Evolutionary conservation across 2,113 vertebrate genomes (phyloP).

Genomic region (Cheirogaleus medius): DNA sequence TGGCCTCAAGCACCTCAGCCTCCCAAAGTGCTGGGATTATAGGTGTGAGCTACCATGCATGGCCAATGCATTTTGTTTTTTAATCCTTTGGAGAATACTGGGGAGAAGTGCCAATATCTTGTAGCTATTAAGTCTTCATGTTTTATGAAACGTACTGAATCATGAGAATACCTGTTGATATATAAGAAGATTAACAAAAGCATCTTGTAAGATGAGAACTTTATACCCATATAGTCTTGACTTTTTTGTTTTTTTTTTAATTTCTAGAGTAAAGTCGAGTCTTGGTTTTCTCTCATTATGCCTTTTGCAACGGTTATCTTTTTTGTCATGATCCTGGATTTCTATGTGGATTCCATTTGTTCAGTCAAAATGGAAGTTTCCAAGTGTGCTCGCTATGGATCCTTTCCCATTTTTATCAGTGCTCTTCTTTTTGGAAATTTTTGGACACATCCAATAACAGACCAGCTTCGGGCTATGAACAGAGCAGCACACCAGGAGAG

Average conservation of each 20-base stretch:
- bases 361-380: constrained; percentile 93
- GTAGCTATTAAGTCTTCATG: not conserved
- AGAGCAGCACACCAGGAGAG: constrained; percentile 87
- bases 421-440: constrained; percentile 95
- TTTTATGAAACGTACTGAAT: constrained; percentile 21
- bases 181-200: not conserved
- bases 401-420: constrained; percentile 89
- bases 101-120: not conserved
- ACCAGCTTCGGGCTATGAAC: constrained; percentile 93
- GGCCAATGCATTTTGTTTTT: not conserved
- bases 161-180: not conserved
- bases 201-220: not conserved
- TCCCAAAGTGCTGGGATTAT: too few species aligned
- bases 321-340: constrained; percentile 96
- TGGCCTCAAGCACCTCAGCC: too few species aligned
- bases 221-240: not conserved
- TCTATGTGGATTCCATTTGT: constrained; percentile 97
- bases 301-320: constrained; percentile 94
- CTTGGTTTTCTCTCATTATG: constrained; percentile 94
- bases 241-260: constrained; percentile 43
- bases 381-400: constrained; percentile 91
- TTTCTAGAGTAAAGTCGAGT: constrained; percentile 96
- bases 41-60: too few species aligned
- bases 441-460: constrained; percentile 97
- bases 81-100: not conserved